phyloP scores from a whole-genome alignment of 2,888 invertebrate species.

The Hirtodrosophila confusa region DNA sequence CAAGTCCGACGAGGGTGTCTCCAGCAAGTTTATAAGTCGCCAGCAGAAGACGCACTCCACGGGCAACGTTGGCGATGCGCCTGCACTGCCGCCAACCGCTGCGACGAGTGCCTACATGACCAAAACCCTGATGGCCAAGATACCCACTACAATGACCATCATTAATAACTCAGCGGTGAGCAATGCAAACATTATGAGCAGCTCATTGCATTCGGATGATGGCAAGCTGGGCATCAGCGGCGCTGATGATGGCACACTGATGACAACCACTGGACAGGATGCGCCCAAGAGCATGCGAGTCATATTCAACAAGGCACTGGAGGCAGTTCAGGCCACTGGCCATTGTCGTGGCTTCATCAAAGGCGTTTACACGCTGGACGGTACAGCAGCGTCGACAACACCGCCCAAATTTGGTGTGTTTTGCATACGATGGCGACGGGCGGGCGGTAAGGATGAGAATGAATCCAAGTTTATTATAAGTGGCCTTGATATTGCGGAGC shows the following conservation, averaged over 20 bases:
- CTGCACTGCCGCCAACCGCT: slow-evolving; percentile 2
- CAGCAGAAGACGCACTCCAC: slow-evolving; percentile 40
- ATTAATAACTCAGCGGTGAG: slow-evolving; percentile 71
- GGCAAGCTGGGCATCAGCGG: slow-evolving; percentile 66
- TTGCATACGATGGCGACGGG: slow-evolving; percentile 83
- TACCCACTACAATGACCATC: slow-evolving; percentile 83
- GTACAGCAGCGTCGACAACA: slow-evolving; percentile 7
- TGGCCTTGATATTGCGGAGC: slow-evolving; percentile 82
- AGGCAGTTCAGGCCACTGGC: slow-evolving; percentile 83
- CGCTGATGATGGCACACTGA: slow-evolving; percentile 33
- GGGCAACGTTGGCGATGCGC: slow-evolving; percentile 19
- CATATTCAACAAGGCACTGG: slow-evolving; percentile 82
- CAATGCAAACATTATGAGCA: slow-evolving; percentile 73
- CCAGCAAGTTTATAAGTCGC: slow-evolving; percentile 52
- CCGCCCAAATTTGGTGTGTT: slow-evolving; percentile 81
- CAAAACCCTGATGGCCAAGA: slow-evolving; percentile 80
- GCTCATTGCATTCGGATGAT: slow-evolving; percentile 79
- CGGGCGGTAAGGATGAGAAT: slow-evolving; percentile 80
- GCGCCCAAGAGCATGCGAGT: slow-evolving; percentile 65
- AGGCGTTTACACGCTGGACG: slow-evolving; percentile 70
- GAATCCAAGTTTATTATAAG: slow-evolving; percentile 83
- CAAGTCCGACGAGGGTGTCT: slow-evolving; percentile 56
- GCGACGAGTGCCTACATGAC: slow-evolving; percentile 63
- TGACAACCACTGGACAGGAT: slow-evolving; percentile 22
- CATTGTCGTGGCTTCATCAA: slow-evolving; percentile 83